Base-by-base conservation (phyloP, 1,140 invertebrate genomes). In the Brachionus calyciflorus region DNA sequence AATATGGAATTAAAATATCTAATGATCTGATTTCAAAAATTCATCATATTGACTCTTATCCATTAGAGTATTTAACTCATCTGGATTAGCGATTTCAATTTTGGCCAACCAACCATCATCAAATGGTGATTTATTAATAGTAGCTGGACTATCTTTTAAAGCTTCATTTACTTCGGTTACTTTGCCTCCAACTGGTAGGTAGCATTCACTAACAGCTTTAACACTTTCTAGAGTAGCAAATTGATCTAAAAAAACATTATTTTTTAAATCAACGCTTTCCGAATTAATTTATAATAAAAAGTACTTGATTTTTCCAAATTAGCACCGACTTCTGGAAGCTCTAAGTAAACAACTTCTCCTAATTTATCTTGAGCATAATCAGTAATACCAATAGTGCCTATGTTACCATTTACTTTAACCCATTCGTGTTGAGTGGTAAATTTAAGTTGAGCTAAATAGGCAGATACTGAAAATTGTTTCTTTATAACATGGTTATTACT, bases 381-480 rank as follows among this genome's bases (percentile, higher is more conserved):
- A 19, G 53, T 77, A 12, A 77, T 63, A n/a, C 75, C 75, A 65
- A 77, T 37, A 4, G 21, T 40, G 12, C 53, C 53, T 19, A 48
- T 21, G n/a, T 77, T 77, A 5, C 24, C 30, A 10, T 60, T 37
- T 30, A 60, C 19, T 46, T 46, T 33, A 9, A 77, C 21, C 75
- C 75, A 77, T 77, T 77, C 75, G 24, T 77, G 75, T 37, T 77
- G 65, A 44, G 55, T 51, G 7, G 75, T 77, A 26, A 57, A 76
- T 26, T 76, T 76, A 40, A 73, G 41, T 24, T 65, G 37, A 24
- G 60, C 17, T 2, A 65, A 17, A 41, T 37, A 10, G 4, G 24
- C 19, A 26, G 60, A 65, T 12, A 65, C 41, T 9, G 60, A 65
- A 65, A 65, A 65, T 65, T 63, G 28, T 37, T 63, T 63, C 6